phyloP scores from a whole-genome alignment of 2,113 vertebrate species.

The Psittacara wagleri region DNA sequence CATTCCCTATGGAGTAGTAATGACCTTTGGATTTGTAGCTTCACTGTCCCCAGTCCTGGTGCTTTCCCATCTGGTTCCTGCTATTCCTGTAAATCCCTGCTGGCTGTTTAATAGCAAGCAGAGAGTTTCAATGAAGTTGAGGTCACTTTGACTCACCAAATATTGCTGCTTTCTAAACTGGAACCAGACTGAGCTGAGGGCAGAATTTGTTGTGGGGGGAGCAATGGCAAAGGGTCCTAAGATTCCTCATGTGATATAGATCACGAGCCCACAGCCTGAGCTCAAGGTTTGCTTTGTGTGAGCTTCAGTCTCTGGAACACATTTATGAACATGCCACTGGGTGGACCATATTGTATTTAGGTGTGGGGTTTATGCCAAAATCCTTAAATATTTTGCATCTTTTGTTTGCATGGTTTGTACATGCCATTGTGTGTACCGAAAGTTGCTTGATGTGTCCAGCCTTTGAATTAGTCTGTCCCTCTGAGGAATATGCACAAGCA shows the following conservation, averaged over 20 bases:
- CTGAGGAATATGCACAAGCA: neutral
- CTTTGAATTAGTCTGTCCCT: neutral
- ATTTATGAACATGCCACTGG: neutral
- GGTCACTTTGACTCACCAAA: conserved; percentile 31
- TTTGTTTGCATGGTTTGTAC: neutral
- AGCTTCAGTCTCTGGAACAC: neutral
- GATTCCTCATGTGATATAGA: neutral
- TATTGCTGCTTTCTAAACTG: conserved; percentile 31
- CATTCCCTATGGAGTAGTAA: neutral
- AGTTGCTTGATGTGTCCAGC: neutral
- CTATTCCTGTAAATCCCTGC: conserved; percentile 19
- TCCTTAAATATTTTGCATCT: neutral
- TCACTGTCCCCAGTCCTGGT: conserved; percentile 5
- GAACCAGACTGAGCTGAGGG: conserved; percentile 6
- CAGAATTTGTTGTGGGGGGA: neutral
- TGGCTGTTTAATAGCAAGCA: neutral
- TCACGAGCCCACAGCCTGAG: neutral
- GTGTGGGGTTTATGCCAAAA: neutral
- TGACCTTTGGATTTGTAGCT: conserved; percentile 30
- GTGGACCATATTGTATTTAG: neutral
- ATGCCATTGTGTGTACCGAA: neutral
- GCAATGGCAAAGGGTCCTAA: neutral
- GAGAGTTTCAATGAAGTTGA: conserved; percentile 4
- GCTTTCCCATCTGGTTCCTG: conserved; percentile 45
- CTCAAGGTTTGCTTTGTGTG: neutral